Percentiles rank a stretch among this genome's conserved stretches.
phyloP scores from a whole-genome alignment of 2,797 vertebrate species.

The Nyctibius grandis region DNA sequence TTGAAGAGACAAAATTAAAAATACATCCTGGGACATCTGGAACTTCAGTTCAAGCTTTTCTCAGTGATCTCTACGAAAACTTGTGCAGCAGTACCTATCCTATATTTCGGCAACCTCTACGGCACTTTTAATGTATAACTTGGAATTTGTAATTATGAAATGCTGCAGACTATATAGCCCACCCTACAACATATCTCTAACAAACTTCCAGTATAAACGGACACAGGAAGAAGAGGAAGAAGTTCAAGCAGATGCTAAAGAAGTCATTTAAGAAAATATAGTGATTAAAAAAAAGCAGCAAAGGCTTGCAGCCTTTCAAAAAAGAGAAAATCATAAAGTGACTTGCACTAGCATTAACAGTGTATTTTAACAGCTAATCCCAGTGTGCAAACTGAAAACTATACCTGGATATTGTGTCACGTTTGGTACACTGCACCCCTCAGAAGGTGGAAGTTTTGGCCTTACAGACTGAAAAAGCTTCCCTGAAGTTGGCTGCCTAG shows the following conservation, averaged over 20 bases:
- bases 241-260: background rate
- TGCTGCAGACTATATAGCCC: fast-evolving
- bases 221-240: fast-evolving
- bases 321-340: fast-evolving
- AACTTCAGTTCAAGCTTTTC: background rate
- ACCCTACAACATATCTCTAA: background rate
- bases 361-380: background rate
- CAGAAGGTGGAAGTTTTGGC: background rate
- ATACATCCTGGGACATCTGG: background rate
- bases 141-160: fast-evolving
- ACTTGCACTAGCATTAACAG: fast-evolving
- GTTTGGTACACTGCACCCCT: background rate
- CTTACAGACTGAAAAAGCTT: background rate
- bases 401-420: conserved; percentile 57
- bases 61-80: fast-evolving
- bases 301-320: no score
- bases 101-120: background rate
- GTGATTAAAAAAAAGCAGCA: fast-evolving
- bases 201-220: background rate
- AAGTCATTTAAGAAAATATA: fast-evolving
- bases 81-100: fast-evolving
- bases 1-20: fast-evolving
- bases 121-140: fast-evolving
- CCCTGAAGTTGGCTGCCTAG: background rate
- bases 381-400: background rate